Conservation (phyloP, 2,797 vertebrate genomes). For the Psittacula echo region DNA sequence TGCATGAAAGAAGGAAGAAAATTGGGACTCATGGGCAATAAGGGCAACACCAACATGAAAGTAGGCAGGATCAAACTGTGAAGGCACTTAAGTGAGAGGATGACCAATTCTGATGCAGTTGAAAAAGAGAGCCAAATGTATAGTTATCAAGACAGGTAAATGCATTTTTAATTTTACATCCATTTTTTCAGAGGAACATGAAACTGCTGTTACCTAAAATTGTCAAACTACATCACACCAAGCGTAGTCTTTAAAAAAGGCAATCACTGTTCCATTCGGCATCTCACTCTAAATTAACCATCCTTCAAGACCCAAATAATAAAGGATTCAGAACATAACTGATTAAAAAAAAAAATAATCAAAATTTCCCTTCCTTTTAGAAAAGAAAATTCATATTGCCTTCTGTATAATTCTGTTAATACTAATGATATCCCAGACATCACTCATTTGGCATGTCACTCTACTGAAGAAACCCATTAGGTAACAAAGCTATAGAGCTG, state of each 20-base stretch:
- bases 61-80: neutral
- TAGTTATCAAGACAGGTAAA: neutral
- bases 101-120: neutral
- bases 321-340: neutral
- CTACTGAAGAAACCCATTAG: neutral
- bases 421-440: neutral
- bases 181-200: neutral
- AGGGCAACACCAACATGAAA: neutral
- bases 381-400: neutral
- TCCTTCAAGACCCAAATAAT: neutral
- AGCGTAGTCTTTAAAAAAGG: neutral
- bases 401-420: neutral
- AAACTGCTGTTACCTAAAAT: neutral
- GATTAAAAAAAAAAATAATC: neutral
- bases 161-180: neutral
- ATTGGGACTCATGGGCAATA: neutral
- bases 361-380: neutral
- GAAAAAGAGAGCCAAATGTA: neutral
- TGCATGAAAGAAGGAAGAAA: neutral
- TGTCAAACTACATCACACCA: neutral
- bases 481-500: neutral
- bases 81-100: neutral
- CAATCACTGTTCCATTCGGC: neutral
- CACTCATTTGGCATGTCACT: neutral
- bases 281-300: neutral